These are phyloP conservation scores for Grus americana DNA, from an alignment of 2,113 vertebrate genomes.

Conservation along the genomic window DNA sequence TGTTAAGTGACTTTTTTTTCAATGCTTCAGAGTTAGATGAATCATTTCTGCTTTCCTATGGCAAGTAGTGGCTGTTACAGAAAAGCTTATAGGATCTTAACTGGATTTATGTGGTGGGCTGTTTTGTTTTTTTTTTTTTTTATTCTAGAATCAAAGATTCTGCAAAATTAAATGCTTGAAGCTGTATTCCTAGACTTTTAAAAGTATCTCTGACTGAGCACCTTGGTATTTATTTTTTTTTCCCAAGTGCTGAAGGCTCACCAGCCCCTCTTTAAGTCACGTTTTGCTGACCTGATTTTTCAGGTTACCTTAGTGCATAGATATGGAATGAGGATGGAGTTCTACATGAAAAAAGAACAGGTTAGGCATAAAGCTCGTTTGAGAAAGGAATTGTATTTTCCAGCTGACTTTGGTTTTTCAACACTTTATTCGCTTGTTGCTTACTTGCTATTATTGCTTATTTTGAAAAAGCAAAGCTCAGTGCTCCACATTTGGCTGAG, in stretches of 20 bases:
- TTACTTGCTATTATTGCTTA: neutral
- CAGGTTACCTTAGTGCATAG: neutral
- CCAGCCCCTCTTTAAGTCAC: neutral
- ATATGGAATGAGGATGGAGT: neutral
- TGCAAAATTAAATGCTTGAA: neutral
- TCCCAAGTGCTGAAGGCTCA: neutral
- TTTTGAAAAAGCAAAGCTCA: neutral
- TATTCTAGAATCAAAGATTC: neutral
- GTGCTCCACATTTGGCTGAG: neutral
- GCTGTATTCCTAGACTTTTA: neutral
- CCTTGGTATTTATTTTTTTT: neutral
- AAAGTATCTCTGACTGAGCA: neutral
- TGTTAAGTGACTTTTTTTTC: neutral
- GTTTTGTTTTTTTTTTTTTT: neutral
- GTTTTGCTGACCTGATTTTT: neutral
- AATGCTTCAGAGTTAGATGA: neutral
- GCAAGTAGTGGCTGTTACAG: neutral
- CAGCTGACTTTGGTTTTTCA: neutral
- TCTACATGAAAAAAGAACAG: neutral
- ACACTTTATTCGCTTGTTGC: neutral
- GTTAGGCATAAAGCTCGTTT: neutral
- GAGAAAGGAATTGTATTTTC: neutral
- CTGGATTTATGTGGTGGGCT: neutral
- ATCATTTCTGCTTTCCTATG: constrained; percentile 19
- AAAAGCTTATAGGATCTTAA: neutral